Percentiles rank a stretch among this genome's conserved stretches.
Evolutionary conservation across 2,113 vertebrate genomes (phyloP).

Genomic region (Hippopotamus amphibius): DNA sequence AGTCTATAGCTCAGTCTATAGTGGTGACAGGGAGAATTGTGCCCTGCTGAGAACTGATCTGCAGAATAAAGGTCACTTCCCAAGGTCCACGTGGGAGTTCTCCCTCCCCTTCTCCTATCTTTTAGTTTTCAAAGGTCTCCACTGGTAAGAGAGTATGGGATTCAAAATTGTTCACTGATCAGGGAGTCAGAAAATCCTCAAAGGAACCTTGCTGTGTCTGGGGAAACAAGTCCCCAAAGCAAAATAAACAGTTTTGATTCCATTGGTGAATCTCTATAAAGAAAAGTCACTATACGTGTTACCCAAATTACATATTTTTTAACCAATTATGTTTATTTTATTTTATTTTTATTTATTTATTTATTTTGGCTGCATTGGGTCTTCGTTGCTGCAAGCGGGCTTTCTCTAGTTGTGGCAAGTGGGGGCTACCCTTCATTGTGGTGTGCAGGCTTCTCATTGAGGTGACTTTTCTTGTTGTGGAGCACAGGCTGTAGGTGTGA

Average conservation of each 20-base stretch:
- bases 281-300: background rate
- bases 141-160: background rate
- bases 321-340: too few species aligned
- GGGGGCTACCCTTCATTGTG: too few species aligned
- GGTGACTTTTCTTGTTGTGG: too few species aligned
- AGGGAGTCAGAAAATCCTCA: background rate
- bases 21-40: background rate
- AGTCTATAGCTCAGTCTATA: background rate
- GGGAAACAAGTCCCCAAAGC: background rate
- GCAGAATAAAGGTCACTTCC: background rate
- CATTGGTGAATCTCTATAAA: conserved; percentile 26
- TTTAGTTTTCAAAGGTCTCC: background rate
- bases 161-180: background rate
- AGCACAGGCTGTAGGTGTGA: too few species aligned
- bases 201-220: background rate
- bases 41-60: conserved; percentile 1
- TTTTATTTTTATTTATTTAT: too few species aligned
- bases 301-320: background rate
- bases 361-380: too few species aligned
- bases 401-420: too few species aligned
- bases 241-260: conserved; percentile 52
- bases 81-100: background rate
- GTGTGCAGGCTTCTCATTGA: too few species aligned
- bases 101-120: background rate
- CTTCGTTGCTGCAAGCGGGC: too few species aligned